phyloP scores from a whole-genome alignment of 2,888 invertebrate species.

The Pherbina coryleti region DNA sequence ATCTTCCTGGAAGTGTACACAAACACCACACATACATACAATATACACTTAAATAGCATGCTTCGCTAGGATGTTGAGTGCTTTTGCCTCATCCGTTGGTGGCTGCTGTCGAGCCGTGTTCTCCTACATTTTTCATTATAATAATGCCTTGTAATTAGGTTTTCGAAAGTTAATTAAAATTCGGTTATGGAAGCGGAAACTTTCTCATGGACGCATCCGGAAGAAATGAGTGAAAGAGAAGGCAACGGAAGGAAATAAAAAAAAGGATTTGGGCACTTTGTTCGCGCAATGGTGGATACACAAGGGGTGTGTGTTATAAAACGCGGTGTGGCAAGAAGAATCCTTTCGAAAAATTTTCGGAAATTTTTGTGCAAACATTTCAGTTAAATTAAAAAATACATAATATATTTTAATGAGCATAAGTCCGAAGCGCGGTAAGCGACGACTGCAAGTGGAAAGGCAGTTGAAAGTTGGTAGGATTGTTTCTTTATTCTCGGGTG shows the following conservation, averaged over 20 bases:
- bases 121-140: constrained; percentile 61
- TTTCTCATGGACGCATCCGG: constrained; percentile 65
- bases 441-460: constrained; percentile 20
- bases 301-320: constrained; percentile 10
- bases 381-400: constrained; percentile 67
- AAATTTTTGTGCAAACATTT: constrained; percentile 67
- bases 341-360: constrained; percentile 54
- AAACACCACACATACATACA: not conserved
- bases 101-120: not conserved
- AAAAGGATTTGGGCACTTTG: constrained; percentile 51
- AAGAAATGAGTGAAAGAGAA: constrained; percentile 37
- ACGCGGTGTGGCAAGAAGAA: constrained; percentile 36
- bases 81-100: not conserved
- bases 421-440: constrained; percentile 52
- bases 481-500: constrained; percentile 7
- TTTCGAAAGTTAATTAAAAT: constrained; percentile 70
- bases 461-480: not conserved
- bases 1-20: not conserved
- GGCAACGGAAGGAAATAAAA: constrained; percentile 3
- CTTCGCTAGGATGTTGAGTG: not conserved
- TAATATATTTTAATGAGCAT: constrained; percentile 68
- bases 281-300: not conserved
- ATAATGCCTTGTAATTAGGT: constrained; percentile 70
- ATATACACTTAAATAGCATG: not conserved
- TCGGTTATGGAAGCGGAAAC: constrained; percentile 69